These are phyloP conservation scores for Meriones psammophilus DNA, from an alignment of 2,797 vertebrate species.

Conservation along the genomic window DNA sequence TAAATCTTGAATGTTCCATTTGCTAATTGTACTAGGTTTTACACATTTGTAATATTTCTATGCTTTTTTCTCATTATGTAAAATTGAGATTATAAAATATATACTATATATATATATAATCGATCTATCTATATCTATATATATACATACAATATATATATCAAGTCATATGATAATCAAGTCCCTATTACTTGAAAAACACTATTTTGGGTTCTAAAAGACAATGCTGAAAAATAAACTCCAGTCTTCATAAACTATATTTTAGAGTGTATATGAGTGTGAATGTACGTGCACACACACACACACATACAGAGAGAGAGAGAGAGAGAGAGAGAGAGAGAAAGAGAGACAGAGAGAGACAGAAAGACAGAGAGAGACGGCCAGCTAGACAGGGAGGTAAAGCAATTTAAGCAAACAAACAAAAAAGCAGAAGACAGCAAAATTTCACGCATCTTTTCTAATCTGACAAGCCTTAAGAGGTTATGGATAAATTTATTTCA, in stretches of 20 bases:
- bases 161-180: background rate
- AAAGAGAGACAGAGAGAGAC: too few relatives aligned
- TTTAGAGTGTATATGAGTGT: background rate
- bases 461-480: background rate
- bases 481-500: background rate
- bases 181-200: background rate
- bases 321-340: too few relatives aligned
- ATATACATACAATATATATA: background rate
- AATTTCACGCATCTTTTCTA: background rate
- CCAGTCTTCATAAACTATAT: background rate
- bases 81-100: constrained; percentile 6
- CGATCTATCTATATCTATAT: too few relatives aligned
- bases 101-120: background rate
- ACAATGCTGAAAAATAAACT: background rate
- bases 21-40: background rate
- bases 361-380: too few relatives aligned
- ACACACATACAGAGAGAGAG: background rate
- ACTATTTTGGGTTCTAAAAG: background rate
- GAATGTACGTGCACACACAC: too few relatives aligned
- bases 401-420: background rate
- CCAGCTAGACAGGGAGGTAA: background rate
- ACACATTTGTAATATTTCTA: background rate
- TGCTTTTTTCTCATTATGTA: background rate
- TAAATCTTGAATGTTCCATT: background rate
- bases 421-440: background rate